Conservation (phyloP, 2,888 invertebrate genomes). For the Nebria brevicollis region DNA sequence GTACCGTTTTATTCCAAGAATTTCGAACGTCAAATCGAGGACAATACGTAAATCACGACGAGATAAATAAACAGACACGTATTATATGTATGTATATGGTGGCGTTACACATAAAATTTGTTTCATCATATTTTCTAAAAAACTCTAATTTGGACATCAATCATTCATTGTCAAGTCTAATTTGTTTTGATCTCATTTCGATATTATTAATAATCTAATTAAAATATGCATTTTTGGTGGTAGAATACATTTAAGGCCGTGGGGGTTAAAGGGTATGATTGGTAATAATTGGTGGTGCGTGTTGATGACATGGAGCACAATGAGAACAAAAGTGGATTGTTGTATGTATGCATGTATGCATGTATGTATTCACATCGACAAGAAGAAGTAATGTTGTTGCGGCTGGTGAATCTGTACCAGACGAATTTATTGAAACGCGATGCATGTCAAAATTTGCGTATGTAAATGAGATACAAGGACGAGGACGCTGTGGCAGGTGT, state of each 20-base stretch:
- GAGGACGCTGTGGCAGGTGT: not conserved
- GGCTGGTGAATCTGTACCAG: not conserved
- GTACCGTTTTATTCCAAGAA: conserved; percentile 28
- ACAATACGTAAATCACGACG: conserved; percentile 32
- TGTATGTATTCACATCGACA: not conserved
- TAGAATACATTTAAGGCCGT: no score
- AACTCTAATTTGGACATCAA: not conserved
- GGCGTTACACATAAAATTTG: not conserved
- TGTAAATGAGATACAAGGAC: conserved; percentile 45
- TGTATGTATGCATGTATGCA: no score
- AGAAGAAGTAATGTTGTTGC: not conserved
- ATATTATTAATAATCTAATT: not conserved
- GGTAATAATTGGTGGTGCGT: not conserved
- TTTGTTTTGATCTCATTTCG: not conserved
- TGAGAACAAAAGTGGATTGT: no score
- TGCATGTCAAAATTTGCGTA: conserved; percentile 47
- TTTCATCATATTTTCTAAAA: not conserved
- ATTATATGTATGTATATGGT: not conserved
- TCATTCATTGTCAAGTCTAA: not conserved
- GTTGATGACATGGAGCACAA: not conserved
- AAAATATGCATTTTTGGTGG: not conserved
- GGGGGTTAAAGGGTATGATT: no score
- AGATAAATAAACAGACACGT: no score
- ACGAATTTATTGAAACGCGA: conserved; percentile 41
- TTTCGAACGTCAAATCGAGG: conserved; percentile 30